These are phyloP conservation scores for Circaetus cinerascens DNA, from an alignment of 2,113 vertebrate species.

Conservation along the genomic window DNA sequence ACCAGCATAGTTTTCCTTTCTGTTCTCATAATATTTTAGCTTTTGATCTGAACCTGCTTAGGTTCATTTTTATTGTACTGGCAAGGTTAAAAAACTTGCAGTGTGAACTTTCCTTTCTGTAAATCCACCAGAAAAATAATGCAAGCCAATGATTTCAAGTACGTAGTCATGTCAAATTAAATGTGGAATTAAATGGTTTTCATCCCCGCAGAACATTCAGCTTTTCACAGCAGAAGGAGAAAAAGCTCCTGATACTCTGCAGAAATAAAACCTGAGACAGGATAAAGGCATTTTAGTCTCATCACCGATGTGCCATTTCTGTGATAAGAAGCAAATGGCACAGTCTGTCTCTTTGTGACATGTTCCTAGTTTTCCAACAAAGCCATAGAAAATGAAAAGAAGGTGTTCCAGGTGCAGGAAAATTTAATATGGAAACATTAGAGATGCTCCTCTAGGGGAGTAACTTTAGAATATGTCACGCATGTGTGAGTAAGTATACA, in stretches of 20 bases:
- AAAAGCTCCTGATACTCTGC: neutral
- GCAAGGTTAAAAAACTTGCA: slow-evolving; percentile 16
- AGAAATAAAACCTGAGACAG: slow-evolving; percentile 1
- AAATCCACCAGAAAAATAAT: slow-evolving; percentile 24
- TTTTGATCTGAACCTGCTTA: neutral
- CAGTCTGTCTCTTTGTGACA: neutral
- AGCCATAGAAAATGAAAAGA: neutral
- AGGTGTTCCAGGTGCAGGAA: neutral
- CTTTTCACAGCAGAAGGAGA: neutral
- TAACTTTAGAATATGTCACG: neutral
- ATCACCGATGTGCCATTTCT: neutral
- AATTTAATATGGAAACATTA: neutral
- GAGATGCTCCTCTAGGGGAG: neutral
- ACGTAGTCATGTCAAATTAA: neutral
- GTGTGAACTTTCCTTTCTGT: neutral
- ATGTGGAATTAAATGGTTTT: neutral
- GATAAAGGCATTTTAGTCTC: slow-evolving; percentile 23
- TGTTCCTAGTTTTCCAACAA: neutral
- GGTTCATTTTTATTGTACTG: slow-evolving; percentile 20
- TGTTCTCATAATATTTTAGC: neutral
- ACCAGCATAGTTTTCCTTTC: rapidly evolving
- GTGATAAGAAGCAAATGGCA: neutral
- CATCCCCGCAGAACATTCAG: neutral
- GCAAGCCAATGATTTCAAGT: neutral
- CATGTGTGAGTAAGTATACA: neutral